Percentiles rank a stretch among this genome's conserved stretches.
These are phyloP conservation scores for Larimichthys polyactis DNA, from an alignment of 2,113 vertebrate species.

Conservation along the genomic window DNA sequence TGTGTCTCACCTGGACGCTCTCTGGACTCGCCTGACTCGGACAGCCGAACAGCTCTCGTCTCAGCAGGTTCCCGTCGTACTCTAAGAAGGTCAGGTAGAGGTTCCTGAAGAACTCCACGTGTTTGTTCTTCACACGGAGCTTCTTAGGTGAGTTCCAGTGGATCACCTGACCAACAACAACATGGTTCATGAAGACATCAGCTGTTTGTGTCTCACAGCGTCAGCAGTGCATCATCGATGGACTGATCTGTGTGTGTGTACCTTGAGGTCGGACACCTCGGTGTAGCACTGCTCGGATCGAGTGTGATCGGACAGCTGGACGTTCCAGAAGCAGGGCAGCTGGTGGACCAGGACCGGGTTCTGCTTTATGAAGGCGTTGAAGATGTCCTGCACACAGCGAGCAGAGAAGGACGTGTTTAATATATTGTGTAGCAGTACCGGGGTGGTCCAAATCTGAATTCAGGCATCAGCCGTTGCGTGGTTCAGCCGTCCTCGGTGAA, in stretches of 20 bases:
- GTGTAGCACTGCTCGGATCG: conserved; percentile 98
- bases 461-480: too few species aligned
- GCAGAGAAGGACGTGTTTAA: too few species aligned
- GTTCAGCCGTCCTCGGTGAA: too few species aligned
- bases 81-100: conserved; percentile 98
- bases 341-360: conserved; percentile 98
- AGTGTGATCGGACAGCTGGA: conserved; percentile 97
- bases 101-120: conserved; percentile 98
- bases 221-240: too few species aligned
- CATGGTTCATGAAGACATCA: too few species aligned
- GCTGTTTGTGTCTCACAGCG: too few species aligned
- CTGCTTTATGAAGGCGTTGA: conserved; percentile 99
- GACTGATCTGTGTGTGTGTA: conserved; percentile 51
- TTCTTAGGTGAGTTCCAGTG: conserved; percentile 99
- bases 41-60: conserved; percentile 95
- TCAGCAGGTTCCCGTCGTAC: conserved; percentile 95
- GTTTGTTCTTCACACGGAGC: conserved; percentile 98
- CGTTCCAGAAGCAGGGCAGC: conserved; percentile 99
- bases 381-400: conserved; percentile 90
- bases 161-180: conserved; percentile 88
- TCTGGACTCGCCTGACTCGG: conserved; percentile 88
- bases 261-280: conserved; percentile 98
- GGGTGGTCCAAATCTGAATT: too few species aligned
- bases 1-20: conserved; percentile 78
- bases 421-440: too few species aligned